phyloP scores from a whole-genome alignment of 1,140 invertebrate genomes.

The Lepidostoma basale region DNA sequence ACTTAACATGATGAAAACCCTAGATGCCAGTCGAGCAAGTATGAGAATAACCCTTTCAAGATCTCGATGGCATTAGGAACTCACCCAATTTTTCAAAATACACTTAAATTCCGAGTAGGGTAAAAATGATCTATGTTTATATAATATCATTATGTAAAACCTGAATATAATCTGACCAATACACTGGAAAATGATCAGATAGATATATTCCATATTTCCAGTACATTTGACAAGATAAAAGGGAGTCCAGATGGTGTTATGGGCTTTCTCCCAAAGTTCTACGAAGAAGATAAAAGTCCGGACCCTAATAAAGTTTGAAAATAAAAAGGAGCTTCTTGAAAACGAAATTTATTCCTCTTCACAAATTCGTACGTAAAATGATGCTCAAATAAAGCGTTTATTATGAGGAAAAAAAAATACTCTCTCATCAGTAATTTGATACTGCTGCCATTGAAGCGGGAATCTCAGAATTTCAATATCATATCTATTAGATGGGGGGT shows the following conservation, averaged over 20 bases:
- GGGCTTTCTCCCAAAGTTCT: slow-evolving; percentile 17
- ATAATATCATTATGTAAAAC: too few relatives aligned
- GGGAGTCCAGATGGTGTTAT: slow-evolving; percentile 24
- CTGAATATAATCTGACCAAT: slow-evolving; percentile 24
- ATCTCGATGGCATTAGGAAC: too few relatives aligned
- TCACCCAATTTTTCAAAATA: too few relatives aligned
- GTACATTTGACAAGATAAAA: slow-evolving; percentile 27
- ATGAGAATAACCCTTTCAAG: too few relatives aligned
- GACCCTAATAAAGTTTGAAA: slow-evolving; percentile 30
- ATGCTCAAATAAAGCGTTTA: slow-evolving; percentile 22
- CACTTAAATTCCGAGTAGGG: too few relatives aligned
- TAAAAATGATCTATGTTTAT: too few relatives aligned
- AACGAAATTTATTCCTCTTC: slow-evolving; percentile 18
- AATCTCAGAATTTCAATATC: too few relatives aligned
- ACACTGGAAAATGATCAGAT: slow-evolving; percentile 25
- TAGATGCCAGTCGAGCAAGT: too few relatives aligned
- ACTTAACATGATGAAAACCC: too few relatives aligned
- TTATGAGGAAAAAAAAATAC: slow-evolving; percentile 9
- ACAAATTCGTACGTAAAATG: slow-evolving; percentile 9
- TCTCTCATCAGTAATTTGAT: too few relatives aligned
- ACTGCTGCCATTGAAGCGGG: too few relatives aligned
- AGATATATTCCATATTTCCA: slow-evolving; percentile 30
- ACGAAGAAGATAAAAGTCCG: slow-evolving; percentile 28
- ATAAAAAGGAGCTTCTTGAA: slow-evolving; percentile 24
- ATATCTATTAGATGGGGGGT: too few relatives aligned